phyloP scores from a whole-genome alignment of 2,888 invertebrate species.

The Cephalotes varians region DNA sequence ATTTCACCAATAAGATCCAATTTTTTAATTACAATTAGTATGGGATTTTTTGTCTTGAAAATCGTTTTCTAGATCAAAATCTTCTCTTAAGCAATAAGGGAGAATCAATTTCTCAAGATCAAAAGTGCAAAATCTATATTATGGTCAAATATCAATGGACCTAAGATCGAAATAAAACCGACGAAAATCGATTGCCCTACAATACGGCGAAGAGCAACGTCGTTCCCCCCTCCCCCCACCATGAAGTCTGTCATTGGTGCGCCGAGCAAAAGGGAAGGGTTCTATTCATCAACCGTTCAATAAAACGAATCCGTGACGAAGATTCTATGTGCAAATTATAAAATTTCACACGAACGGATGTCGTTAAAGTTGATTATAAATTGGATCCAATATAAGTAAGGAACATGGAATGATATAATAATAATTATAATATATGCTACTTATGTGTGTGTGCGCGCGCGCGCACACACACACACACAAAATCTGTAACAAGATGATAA shows the following conservation, averaged over 20 bases:
- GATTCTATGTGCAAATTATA: not conserved
- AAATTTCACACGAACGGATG: not conserved
- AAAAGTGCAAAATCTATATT: conserved; percentile 16
- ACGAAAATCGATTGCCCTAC: conserved; percentile 49
- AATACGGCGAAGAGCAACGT: conserved; percentile 26
- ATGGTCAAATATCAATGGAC: not conserved
- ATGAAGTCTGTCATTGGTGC: conserved; percentile 28
- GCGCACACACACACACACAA: too few species aligned
- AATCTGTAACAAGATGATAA: not conserved
- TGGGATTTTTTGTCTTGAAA: not conserved
- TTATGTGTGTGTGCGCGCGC: too few species aligned
- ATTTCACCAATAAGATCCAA: not conserved
- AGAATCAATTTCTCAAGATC: not conserved
- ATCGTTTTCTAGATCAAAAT: not conserved
- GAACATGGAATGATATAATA: not conserved
- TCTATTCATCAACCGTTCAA: conserved; percentile 61
- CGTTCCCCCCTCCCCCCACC: conserved; percentile 62
- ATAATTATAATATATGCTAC: not conserved
- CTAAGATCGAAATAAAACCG: conserved; percentile 24
- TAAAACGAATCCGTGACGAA: conserved; percentile 42
- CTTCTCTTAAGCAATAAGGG: not conserved
- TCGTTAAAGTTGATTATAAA: not conserved
- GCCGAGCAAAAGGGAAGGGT: conserved; percentile 48
- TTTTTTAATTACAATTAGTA: too few species aligned
- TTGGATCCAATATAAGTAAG: not conserved